These are phyloP conservation scores for Eupithecia subumbrata DNA, from an alignment of 2,888 invertebrate genomes.

Conservation along the genomic window DNA sequence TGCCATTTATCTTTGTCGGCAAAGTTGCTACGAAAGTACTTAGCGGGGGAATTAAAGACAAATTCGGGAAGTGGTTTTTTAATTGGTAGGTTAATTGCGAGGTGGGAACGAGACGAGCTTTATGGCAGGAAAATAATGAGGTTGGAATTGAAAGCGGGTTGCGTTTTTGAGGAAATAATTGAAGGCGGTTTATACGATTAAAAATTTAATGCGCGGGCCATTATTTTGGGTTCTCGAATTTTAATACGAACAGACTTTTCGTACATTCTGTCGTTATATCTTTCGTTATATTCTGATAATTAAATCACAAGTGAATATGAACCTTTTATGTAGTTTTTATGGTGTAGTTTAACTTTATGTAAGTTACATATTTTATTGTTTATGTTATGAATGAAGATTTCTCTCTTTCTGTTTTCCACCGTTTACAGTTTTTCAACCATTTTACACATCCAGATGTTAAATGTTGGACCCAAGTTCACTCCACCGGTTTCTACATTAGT, in stretches of 20 bases:
- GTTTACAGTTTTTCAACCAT: background rate
- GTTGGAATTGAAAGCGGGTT: background rate
- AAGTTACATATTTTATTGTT: too few relatives aligned
- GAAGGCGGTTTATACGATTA: slow-evolving; percentile 7
- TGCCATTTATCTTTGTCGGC: slow-evolving; percentile 69
- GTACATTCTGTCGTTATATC: too few relatives aligned
- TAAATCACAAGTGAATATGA: background rate
- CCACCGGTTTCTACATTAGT: background rate
- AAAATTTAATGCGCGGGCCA: background rate
- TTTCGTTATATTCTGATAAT: background rate
- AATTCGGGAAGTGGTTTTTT: slow-evolving; percentile 55
- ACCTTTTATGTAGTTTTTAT: too few relatives aligned
- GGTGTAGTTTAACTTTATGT: too few relatives aligned
- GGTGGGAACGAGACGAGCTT: slow-evolving; percentile 28
- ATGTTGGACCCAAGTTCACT: background rate
- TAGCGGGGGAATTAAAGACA: slow-evolving; percentile 67
- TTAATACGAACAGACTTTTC: background rate
- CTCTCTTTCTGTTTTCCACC: too few relatives aligned
- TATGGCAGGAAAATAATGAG: slow-evolving; percentile 22
- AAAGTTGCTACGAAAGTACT: slow-evolving; percentile 65
- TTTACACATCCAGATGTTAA: background rate
- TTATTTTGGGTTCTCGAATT: background rate
- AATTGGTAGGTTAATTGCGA: slow-evolving; percentile 52
- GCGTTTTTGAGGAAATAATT: slow-evolving; percentile 1
- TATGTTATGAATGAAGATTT: too few relatives aligned